Evolutionary conservation across 2,113 vertebrate genomes (phyloP), one percentile per base, ranked within the genome.

Genomic region (Hippocampus barbouri): DNA sequence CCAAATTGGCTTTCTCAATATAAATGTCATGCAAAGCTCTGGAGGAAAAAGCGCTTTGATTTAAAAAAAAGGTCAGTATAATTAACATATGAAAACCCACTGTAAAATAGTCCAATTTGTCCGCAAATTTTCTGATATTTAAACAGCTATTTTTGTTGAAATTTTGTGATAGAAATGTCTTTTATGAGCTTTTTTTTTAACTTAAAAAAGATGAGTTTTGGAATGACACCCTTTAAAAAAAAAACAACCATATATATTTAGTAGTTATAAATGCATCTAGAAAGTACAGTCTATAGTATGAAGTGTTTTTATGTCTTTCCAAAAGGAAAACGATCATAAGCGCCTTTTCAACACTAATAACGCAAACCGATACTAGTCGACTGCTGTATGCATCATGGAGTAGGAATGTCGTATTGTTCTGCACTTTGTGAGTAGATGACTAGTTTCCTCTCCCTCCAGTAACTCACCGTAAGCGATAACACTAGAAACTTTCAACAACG

Each of bases 361-460:
- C 91, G 91, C 94, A 93, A 93, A 92, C 93, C 90, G 94, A 93
- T 91, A 92, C 91, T 80, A 90, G 82, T 91, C 88, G 85, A 93
- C 92, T 92, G 92, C 76, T 77, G 86, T 91, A 91, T 87, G 79
- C 85, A 88, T 87, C 89, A 87, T 82, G 79, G 87, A 89, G 84
- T 89, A 88, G 87, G 87, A 89, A 87, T 91, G 92, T 90, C 80
- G 79, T 86, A 83, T 81, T 76, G 73, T 79, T 86, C 78, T 65
- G 90, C 93, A 94, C 92, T 93, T 93, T 92, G 85, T 92, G 86
- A 91, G 89, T 78, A 88, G 89, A 83, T 81, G 51, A 75, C 45
- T 83, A 71, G 71, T 78, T 87, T 84, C 68, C 66, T 67, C 85
- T 84, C 67, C 34, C 62, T 66, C 74, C 61, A 64, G 54, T 8